Evolutionary conservation across 2,888 invertebrate species (phyloP).

Genomic region (Caenorhabditis zanzibari): DNA sequence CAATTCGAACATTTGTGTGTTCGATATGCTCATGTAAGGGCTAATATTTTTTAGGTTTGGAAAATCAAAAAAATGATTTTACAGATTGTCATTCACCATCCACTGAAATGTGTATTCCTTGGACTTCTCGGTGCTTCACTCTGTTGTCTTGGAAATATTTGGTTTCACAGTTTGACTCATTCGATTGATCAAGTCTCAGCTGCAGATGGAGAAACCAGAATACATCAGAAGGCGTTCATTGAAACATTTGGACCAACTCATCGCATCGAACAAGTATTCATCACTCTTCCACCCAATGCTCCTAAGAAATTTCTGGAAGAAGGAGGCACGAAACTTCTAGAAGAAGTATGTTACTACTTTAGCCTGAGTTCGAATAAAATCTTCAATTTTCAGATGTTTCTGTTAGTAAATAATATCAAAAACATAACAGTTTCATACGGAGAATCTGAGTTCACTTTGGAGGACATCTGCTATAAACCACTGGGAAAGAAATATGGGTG

Average conservation of each 20-base stretch:
- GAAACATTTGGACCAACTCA: slow-evolving; percentile 50
- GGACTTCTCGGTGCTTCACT: slow-evolving; percentile 30
- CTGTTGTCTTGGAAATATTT: slow-evolving; percentile 32
- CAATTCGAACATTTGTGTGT: slow-evolving; percentile 42
- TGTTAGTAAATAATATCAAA: slow-evolving; percentile 14
- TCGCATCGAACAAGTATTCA: slow-evolving; percentile 46
- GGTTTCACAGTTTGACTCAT: slow-evolving; percentile 45
- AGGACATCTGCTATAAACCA: slow-evolving; percentile 52
- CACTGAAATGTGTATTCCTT: slow-evolving; percentile 23
- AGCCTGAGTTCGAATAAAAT: not conserved
- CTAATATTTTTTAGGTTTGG: not conserved
- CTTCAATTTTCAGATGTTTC: slow-evolving; percentile 32
- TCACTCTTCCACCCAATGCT: slow-evolving; percentile 10
- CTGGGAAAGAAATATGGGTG: slow-evolving; percentile 39
- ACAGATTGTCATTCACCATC: slow-evolving; percentile 40
- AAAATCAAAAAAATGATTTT: not conserved
- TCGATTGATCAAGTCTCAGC: slow-evolving; percentile 52
- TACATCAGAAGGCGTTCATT: slow-evolving; percentile 27
- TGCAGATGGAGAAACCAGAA: slow-evolving; percentile 36
- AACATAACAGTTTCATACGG: not conserved
- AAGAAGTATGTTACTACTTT: slow-evolving; percentile 17
- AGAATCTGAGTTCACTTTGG: slow-evolving; percentile 3
- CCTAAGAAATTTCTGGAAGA: not conserved
- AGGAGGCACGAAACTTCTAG: not conserved
- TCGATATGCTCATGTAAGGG: slow-evolving; percentile 39